phyloP scores from a whole-genome alignment of 2,888 invertebrate species.

The Cryptus viduatorius region DNA sequence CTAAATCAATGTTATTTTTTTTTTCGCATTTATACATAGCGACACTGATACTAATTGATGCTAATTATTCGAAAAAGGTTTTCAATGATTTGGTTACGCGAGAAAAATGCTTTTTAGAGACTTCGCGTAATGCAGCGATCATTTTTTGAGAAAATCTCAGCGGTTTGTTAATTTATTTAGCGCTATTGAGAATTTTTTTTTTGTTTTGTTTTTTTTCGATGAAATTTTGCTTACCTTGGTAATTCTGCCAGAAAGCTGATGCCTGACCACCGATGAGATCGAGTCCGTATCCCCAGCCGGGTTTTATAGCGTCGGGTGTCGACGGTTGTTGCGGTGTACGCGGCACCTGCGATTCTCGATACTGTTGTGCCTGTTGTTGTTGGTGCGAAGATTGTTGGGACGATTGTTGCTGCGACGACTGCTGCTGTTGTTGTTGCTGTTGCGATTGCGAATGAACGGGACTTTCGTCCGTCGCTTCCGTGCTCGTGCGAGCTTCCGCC shows the following conservation, averaged over 20 bases:
- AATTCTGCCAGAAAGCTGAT: conserved; percentile 95
- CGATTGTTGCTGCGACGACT: conserved; percentile 69
- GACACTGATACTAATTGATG: too few species aligned
- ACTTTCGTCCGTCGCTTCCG: conserved; percentile 82
- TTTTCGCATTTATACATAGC: neutral
- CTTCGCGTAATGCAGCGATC: too few species aligned
- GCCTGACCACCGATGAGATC: conserved; percentile 94
- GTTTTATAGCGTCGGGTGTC: conserved; percentile 83
- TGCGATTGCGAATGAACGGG: conserved; percentile 81
- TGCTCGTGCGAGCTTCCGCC: conserved; percentile 81
- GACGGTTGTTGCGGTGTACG: conserved; percentile 84
- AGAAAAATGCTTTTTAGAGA: too few species aligned
- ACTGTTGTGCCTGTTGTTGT: conserved; percentile 84
- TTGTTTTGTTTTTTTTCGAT: neutral
- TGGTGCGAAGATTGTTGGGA: conserved; percentile 78
- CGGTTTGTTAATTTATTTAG: too few species aligned
- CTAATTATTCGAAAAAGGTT: too few species aligned
- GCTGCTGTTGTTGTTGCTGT: conserved; percentile 67
- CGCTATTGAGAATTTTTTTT: neutral
- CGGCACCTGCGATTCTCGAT: conserved; percentile 82
- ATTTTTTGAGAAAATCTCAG: too few species aligned
- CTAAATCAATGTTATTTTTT: neutral
- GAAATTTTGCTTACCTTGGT: conserved; percentile 90
- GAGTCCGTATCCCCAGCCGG: conserved; percentile 90
- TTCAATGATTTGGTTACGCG: too few species aligned